Evolutionary conservation across 30 jellyfish, hydroid and myxozoan species (phyloP), one percentile per base, ranked within the genome.

Genomic region (Aurelia coerulea): DNA sequence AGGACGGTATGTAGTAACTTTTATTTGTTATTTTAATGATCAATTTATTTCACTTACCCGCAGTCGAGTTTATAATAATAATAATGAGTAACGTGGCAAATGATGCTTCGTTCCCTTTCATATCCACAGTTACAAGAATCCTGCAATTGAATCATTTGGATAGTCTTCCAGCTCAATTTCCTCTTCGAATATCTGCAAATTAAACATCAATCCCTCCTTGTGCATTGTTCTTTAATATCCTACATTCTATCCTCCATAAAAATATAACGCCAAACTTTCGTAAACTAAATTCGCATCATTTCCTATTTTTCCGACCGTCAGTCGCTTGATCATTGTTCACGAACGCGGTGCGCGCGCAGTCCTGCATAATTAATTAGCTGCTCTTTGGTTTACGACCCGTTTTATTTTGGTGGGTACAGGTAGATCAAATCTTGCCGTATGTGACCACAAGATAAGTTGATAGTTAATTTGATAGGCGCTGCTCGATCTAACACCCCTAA

Each of bases 291-390:
- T 83, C 79, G 65, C 78, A 76, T 83, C 92, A 83, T 83, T 69
- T 83, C 73, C 84, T 79, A 46, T 46, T 46, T 46, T 46, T 14
- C 15, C 56, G 56, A 46, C 56, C 13, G 12, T 46, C 56, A 7
- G 56, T 46, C 14, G 56, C 56, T 46, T 46, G 56, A 46, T 59
- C 78, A 70, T 83, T 83, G 92, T 70, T 72, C 67, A 75, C 23
- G 39, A 50, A 29, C 62, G 64, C 42, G 80, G 9, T 83, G 92
- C 92, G 92, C 92, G 92, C 92, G 92, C 92, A 83, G 37, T 23
- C 42, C 37, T 54, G 87, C 73, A 53, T 76, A 19, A 46, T 49
- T 51, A 12, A 59, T 46, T 60, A 35, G 76, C 34, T 72, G 92
- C 54, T 83, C 86, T 83, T 60, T 72, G 92, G 82, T 52, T 80